Conservation (phyloP, 2,888 invertebrate species). For the Trachelus stipa region DNA sequence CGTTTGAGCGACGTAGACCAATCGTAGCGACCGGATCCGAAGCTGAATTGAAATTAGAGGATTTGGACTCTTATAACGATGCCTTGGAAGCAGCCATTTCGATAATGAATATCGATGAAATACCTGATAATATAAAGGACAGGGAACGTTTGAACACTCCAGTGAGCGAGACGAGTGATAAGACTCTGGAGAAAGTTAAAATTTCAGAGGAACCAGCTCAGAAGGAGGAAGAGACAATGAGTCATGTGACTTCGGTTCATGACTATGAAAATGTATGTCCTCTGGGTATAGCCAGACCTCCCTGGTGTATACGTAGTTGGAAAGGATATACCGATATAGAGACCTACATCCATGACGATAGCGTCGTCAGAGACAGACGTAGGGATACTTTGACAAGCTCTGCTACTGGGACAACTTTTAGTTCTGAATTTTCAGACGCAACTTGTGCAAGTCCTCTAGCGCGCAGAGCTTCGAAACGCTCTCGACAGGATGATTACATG, state of each 20-base stretch:
- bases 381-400: slow-evolving; percentile 66
- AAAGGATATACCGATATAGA: slow-evolving; percentile 75
- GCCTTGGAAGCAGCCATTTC: slow-evolving; percentile 3
- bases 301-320: slow-evolving; percentile 76
- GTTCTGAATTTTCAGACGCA: slow-evolving; percentile 67
- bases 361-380: slow-evolving; percentile 72
- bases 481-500: slow-evolving; percentile 68
- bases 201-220: slow-evolving; percentile 36
- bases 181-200: slow-evolving; percentile 21
- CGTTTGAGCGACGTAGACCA: slow-evolving; percentile 20
- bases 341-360: slow-evolving; percentile 74
- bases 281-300: slow-evolving; percentile 74
- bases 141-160: slow-evolving; percentile 43
- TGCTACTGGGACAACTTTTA: slow-evolving; percentile 70
- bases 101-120: slow-evolving; percentile 12
- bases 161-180: slow-evolving; percentile 14
- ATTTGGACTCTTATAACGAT: slow-evolving; percentile 11
- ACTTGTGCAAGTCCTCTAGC: slow-evolving; percentile 46
- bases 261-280: slow-evolving; percentile 77
- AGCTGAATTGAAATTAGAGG: slow-evolving; percentile 11
- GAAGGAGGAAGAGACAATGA: slow-evolving; percentile 50
- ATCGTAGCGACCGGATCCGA: slow-evolving; percentile 16
- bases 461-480: slow-evolving; percentile 37
- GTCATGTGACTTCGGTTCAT: slow-evolving; percentile 73
- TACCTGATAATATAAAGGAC: slow-evolving; percentile 36